Percentiles rank a stretch among this genome's conserved stretches.
phyloP scores from a whole-genome alignment of 2,113 vertebrate species.

The Ursus arctos region DNA sequence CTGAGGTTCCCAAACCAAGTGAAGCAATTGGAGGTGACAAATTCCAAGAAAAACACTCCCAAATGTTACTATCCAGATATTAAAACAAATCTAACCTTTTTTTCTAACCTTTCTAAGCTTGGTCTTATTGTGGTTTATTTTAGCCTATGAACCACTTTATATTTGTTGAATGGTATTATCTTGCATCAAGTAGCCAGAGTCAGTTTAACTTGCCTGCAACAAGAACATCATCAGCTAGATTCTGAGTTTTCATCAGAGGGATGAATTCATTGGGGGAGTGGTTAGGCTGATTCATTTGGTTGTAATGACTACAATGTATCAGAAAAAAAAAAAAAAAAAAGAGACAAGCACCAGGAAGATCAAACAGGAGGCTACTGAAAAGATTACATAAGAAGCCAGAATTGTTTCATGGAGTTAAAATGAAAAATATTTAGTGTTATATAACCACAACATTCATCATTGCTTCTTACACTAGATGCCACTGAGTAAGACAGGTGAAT shows the following conservation, averaged over 20 bases:
- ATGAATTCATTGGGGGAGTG: background rate
- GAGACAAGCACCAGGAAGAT: background rate
- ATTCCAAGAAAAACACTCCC: background rate
- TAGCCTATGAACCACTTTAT: background rate
- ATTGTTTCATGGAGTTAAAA: background rate
- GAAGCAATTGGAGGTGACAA: background rate
- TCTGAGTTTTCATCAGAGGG: background rate
- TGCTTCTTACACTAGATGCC: background rate
- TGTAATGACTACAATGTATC: background rate
- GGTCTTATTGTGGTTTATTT: background rate
- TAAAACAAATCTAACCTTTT: background rate
- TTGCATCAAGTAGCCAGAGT: background rate
- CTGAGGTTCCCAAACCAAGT: background rate
- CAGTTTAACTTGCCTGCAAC: background rate
- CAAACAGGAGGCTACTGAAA: background rate
- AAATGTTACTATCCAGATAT: background rate
- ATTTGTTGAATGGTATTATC: background rate
- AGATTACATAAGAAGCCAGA: background rate
- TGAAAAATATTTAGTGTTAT: slow-evolving; percentile 2
- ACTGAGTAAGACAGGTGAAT: background rate
- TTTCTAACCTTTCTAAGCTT: background rate
- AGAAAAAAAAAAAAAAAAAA: background rate
- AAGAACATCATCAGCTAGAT: background rate
- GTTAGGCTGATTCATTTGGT: background rate
- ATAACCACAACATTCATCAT: background rate